phyloP scores from a whole-genome alignment of 1,140 invertebrate genomes.

The Lepidurus arcticus region DNA sequence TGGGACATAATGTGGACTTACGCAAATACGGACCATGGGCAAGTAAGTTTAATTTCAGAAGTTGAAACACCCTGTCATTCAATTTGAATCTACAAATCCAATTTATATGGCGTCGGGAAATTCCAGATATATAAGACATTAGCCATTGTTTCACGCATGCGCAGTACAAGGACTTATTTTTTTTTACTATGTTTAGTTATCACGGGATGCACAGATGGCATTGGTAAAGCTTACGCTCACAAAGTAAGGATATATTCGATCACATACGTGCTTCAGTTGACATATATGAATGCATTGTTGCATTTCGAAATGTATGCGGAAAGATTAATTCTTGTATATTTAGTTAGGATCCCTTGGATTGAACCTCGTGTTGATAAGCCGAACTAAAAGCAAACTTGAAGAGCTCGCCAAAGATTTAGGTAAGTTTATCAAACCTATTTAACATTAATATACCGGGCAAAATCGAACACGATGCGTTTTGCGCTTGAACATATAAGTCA shows the following conservation, averaged over 20 bases:
- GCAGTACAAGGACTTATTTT: background rate
- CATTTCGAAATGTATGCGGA: background rate
- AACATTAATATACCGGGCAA: background rate
- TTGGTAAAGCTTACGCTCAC: slow-evolving; percentile 83
- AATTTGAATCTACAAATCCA: background rate
- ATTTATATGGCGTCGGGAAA: background rate
- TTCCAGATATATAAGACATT: background rate
- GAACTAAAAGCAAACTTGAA: slow-evolving; percentile 73
- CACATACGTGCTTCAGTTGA: background rate
- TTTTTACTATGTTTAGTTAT: slow-evolving; percentile 58
- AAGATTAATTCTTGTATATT: slow-evolving; percentile 40
- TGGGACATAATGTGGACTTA: background rate
- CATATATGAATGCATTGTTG: background rate
- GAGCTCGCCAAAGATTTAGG: slow-evolving; percentile 74
- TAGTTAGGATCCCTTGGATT: slow-evolving; percentile 69
- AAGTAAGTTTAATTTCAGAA: background rate
- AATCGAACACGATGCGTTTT: background rate
- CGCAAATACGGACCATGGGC: background rate
- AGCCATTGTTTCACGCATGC: background rate
- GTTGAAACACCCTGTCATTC: too few relatives aligned
- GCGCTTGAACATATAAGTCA: too few relatives aligned
- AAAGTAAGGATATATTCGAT: slow-evolving; percentile 49
- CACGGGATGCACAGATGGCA: slow-evolving; percentile 85
- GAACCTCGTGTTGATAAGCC: slow-evolving; percentile 73
- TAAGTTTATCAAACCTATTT: slow-evolving; percentile 44